Percentiles rank a stretch among this genome's conserved stretches.
Conservation (phyloP, 2,888 invertebrate species). For the Volucella zonaria region DNA sequence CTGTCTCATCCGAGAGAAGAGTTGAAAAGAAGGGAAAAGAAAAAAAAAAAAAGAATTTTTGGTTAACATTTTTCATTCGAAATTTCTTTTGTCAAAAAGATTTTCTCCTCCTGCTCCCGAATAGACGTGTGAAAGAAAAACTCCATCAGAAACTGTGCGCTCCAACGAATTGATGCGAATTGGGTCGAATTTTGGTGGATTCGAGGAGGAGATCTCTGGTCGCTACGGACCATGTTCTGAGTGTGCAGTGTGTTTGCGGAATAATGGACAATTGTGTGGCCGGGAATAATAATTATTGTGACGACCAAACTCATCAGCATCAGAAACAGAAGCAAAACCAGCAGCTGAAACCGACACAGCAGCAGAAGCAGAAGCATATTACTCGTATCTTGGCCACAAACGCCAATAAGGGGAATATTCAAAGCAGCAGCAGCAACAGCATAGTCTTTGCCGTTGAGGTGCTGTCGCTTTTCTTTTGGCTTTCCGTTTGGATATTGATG, state of each 20-base stretch:
- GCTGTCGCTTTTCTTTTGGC: conserved; percentile 73
- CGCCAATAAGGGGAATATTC: conserved; percentile 47
- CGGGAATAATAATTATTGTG: conserved; percentile 63
- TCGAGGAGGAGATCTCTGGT: background rate
- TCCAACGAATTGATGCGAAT: conserved; percentile 20
- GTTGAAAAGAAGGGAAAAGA: conserved; percentile 14
- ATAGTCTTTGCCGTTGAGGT: conserved; percentile 62
- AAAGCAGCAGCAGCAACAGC: conserved; percentile 50
- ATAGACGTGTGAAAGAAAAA: background rate
- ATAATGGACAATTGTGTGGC: conserved; percentile 68
- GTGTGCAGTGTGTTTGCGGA: conserved; percentile 47
- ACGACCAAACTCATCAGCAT: conserved; percentile 69
- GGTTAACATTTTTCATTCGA: conserved; percentile 60
- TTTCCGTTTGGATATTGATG: conserved; percentile 69
- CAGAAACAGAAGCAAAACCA: conserved; percentile 29
- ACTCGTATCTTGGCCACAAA: conserved; percentile 56
- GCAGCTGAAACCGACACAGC: conserved; percentile 17
- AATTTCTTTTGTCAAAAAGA: conserved; percentile 66
- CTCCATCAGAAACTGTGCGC: too few species aligned
- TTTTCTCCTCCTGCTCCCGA: conserved; percentile 24
- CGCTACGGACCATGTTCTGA: conserved; percentile 27
- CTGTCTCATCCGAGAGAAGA: conserved; percentile 49
- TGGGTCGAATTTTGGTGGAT: conserved; percentile 13
- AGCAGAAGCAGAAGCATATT: conserved; percentile 29
- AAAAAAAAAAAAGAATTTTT: conserved; percentile 53